Percentiles rank a stretch among this genome's conserved stretches.
Conservation (phyloP, 1,140 invertebrate species). For the Papilio aristodemus region DNA sequence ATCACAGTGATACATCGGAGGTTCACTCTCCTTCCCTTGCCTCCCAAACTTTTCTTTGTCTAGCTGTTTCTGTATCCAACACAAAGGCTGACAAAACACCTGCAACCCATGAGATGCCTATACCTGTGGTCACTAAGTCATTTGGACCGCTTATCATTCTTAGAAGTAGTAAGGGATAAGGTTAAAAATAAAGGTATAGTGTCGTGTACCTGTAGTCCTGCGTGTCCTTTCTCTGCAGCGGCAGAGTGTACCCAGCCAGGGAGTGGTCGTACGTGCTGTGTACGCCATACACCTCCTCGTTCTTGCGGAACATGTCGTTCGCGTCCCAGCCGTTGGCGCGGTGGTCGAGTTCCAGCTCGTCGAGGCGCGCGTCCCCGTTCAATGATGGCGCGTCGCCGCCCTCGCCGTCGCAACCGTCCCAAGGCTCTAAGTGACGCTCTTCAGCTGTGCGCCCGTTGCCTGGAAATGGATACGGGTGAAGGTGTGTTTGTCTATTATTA, state of each 20-base stretch:
- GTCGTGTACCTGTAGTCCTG: slow-evolving; percentile 88
- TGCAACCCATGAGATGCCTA: too few relatives aligned
- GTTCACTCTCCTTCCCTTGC: too few relatives aligned
- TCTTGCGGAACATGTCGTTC: slow-evolving; percentile 96
- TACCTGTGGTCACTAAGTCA: too few relatives aligned
- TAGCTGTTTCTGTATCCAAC: too few relatives aligned
- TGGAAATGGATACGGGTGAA: slow-evolving; percentile 27
- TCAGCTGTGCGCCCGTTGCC: slow-evolving; percentile 79
- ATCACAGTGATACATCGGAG: too few relatives aligned
- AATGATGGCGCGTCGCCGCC: slow-evolving; percentile 70
- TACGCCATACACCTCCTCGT: slow-evolving; percentile 94
- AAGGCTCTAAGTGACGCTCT: slow-evolving; percentile 93
- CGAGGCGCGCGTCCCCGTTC: slow-evolving; percentile 81
- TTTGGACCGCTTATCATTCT: too few relatives aligned
- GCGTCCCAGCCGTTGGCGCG: slow-evolving; percentile 95
- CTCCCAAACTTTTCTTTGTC: too few relatives aligned
- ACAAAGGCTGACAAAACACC: too few relatives aligned
- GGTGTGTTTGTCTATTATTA: too few relatives aligned
- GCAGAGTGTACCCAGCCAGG: slow-evolving; percentile 92
- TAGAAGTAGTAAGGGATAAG: too few relatives aligned
- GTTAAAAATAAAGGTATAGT: too few relatives aligned
- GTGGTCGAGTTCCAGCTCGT: slow-evolving; percentile 84
- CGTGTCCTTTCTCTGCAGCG: slow-evolving; percentile 90
- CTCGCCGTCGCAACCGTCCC: slow-evolving; percentile 86
- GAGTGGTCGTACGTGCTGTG: slow-evolving; percentile 93